These are phyloP conservation scores for Tetragnatha versicolor DNA, from an alignment of 1,140 invertebrate species.

Conservation along the genomic window DNA sequence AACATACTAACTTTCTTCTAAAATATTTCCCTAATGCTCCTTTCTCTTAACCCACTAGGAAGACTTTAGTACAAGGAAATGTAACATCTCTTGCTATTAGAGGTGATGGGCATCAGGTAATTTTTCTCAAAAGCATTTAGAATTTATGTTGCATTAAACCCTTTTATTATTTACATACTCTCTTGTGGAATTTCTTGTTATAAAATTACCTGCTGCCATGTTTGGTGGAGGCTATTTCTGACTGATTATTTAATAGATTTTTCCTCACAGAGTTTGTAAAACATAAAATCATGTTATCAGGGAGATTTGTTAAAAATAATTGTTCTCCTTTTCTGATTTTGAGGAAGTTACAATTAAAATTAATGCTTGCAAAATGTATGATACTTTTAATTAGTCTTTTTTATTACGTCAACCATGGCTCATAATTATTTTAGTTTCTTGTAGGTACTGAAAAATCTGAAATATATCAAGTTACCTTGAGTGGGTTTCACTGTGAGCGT, in stretches of 20 bases:
- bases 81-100: slow-evolving; percentile 64
- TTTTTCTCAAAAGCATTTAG: slow-evolving; percentile 17
- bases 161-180: no score
- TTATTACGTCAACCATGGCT: slow-evolving; percentile 63
- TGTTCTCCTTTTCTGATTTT: no score
- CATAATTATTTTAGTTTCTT: slow-evolving; percentile 63
- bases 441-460: slow-evolving; percentile 81
- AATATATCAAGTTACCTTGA: slow-evolving; percentile 80
- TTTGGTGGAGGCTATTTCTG: no score
- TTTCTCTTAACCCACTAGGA: slow-evolving; percentile 62
- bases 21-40: not conserved
- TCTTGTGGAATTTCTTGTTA: no score
- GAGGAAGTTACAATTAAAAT: no score
- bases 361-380: no score
- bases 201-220: no score
- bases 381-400: no score
- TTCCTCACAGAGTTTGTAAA: no score
- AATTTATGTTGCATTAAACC: slow-evolving; percentile 71
- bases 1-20: not conserved
- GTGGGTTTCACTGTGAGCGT: slow-evolving; percentile 74
- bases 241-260: no score
- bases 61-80: slow-evolving; percentile 67
- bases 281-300: no score
- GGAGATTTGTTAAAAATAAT: no score
- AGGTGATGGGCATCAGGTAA: slow-evolving; percentile 65